These are phyloP conservation scores for Anhinga rufa DNA, from an alignment of 2,113 vertebrate genomes.

Conservation along the genomic window DNA sequence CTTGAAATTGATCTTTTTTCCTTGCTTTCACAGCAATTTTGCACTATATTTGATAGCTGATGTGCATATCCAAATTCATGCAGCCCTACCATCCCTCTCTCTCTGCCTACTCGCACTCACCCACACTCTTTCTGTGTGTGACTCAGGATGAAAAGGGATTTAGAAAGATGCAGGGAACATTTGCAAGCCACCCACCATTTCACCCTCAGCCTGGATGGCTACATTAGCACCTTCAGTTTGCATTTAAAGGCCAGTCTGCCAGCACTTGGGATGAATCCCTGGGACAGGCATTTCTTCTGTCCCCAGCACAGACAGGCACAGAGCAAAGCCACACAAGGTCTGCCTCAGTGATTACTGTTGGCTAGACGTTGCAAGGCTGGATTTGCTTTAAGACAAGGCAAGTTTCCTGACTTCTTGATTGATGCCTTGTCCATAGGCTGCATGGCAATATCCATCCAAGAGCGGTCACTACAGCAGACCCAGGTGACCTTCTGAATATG, in stretches of 20 bases:
- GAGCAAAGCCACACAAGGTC: neutral
- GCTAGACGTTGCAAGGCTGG: neutral
- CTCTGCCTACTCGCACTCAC: slow-evolving; percentile 43
- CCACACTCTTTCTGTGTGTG: slow-evolving; percentile 26
- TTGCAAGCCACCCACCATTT: slow-evolving; percentile 25
- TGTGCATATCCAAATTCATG: slow-evolving; percentile 60
- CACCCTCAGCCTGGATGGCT: neutral
- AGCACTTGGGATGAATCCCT: neutral
- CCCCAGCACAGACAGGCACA: neutral
- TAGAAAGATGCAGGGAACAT: slow-evolving; percentile 26
- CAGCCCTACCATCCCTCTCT: slow-evolving; percentile 53
- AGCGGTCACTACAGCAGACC: neutral
- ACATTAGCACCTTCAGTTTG: neutral
- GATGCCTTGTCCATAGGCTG: neutral
- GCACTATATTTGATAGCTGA: slow-evolving; percentile 51
- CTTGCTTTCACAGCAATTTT: slow-evolving; percentile 51
- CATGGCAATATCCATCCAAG: neutral
- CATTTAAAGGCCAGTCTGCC: neutral
- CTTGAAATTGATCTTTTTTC: slow-evolving; percentile 39
- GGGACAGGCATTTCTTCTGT: neutral
- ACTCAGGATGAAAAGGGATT: slow-evolving; percentile 57
- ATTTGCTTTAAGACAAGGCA: neutral
- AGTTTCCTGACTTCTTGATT: neutral
- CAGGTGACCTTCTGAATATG: neutral
- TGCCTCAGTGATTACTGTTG: neutral